Percentiles rank a stretch among this genome's conserved stretches.
These are phyloP conservation scores for Drosophila subobscura DNA, from an alignment of 1,140 invertebrate genomes.

Conservation along the genomic window DNA sequence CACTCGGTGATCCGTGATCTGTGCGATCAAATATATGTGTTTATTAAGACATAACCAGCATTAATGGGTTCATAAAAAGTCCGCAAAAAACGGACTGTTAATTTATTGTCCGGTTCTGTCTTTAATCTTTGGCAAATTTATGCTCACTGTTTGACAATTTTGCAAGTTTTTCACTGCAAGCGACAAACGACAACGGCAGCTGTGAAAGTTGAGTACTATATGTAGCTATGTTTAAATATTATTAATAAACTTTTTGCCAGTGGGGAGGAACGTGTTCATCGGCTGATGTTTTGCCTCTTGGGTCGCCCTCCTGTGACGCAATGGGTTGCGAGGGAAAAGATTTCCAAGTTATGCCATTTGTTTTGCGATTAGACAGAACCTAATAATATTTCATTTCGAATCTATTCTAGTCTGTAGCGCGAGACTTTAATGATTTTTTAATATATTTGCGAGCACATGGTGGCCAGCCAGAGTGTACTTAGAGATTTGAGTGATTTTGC, in stretches of 20 bases:
- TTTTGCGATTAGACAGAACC: slow-evolving; percentile 1
- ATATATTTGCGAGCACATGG: neutral
- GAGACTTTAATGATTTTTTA: slow-evolving; percentile 16
- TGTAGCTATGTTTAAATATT: slow-evolving; percentile 38
- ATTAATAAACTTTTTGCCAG: slow-evolving; percentile 24
- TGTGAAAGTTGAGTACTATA: slow-evolving; percentile 44
- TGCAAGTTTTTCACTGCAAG: slow-evolving; percentile 7
- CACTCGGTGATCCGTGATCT: slow-evolving; percentile 6
- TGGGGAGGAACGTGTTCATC: slow-evolving; percentile 17
- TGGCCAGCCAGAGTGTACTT: too few species aligned
- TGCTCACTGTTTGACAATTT: slow-evolving; percentile 38
- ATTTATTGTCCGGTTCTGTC: slow-evolving; percentile 33
- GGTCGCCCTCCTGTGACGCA: slow-evolving; percentile 20
- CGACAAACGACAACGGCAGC: slow-evolving; percentile 63
- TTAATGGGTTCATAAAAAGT: slow-evolving; percentile 67
- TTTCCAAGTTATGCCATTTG: slow-evolving; percentile 20
- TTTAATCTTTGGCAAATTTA: slow-evolving; percentile 57
- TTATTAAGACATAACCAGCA: slow-evolving; percentile 40
- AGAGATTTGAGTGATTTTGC: neutral
- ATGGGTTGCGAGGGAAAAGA: slow-evolving; percentile 14
- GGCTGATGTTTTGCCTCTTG: slow-evolving; percentile 25
- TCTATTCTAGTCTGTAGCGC: neutral
- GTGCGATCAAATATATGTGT: slow-evolving; percentile 21
- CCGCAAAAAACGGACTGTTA: slow-evolving; percentile 29
- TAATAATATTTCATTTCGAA: slow-evolving; percentile 12